A percentile compares a stretch with the other conserved stretches of the same genome.
phyloP scores from a whole-genome alignment of 1,140 invertebrate genomes.

The Leptinotarsa lineolata region DNA sequence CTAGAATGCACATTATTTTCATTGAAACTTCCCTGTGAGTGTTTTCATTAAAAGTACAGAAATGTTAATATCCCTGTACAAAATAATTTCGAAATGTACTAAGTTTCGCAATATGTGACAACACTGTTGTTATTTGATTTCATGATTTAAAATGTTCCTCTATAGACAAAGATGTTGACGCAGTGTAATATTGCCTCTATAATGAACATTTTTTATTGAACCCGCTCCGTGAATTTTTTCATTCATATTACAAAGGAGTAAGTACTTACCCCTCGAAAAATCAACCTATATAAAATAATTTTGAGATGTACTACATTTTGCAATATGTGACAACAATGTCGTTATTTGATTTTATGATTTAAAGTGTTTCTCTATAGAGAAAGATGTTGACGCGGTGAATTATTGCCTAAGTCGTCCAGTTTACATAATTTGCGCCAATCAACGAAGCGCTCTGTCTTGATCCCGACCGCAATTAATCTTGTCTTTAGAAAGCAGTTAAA shows the following conservation, averaged over 20 bases:
- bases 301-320: no score
- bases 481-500: conserved; percentile 47
- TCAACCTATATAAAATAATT: no score
- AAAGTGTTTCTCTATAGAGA: conserved; percentile 30
- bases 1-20: no score
- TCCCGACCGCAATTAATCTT: conserved; percentile 43
- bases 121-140: conserved; percentile 40
- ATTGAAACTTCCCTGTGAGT: no score
- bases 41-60: no score
- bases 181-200: neutral
- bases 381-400: conserved; percentile 34
- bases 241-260: no score
- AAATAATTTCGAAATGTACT: no score
- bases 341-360: conserved; percentile 47
- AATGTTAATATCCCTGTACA: no score
- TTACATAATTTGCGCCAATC: conserved; percentile 52
- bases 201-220: no score
- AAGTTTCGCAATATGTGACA: no score
- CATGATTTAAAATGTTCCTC: conserved; percentile 41
- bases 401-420: conserved; percentile 32
- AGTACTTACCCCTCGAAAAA: no score
- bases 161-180: conserved; percentile 35
- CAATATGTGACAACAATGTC: conserved; percentile 25
- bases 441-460: conserved; percentile 45
- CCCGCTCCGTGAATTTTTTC: no score